phyloP scores from a whole-genome alignment of 2,113 vertebrate genomes.

The Scomber scombrus region DNA sequence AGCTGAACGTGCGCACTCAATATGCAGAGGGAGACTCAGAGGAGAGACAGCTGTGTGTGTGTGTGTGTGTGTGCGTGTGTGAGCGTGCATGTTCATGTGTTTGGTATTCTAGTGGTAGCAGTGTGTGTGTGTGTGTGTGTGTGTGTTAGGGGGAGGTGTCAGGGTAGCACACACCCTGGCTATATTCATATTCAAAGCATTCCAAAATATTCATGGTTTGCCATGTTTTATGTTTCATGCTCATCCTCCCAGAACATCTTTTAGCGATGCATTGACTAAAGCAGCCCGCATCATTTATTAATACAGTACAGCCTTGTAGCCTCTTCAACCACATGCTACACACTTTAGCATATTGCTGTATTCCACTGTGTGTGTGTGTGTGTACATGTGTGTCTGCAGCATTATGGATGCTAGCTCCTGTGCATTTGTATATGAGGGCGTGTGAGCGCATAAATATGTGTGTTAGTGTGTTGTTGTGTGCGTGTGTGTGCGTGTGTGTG shows the following conservation, averaged over 20 bases:
- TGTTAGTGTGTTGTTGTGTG: neutral
- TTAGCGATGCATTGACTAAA: conserved; percentile 54
- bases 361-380: conserved; percentile 3
- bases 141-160: neutral
- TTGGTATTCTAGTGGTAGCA: neutral
- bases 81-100: conserved; percentile 12
- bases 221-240: conserved; percentile 59
- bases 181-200: conserved; percentile 51
- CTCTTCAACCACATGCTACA: conserved; percentile 35
- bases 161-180: conserved; percentile 18
- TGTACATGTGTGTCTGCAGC: neutral
- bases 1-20: conserved; percentile 33
- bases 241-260: conserved; percentile 64
- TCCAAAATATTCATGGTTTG: conserved; percentile 60
- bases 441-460: conserved; percentile 25
- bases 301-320: conserved; percentile 55
- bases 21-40: conserved; percentile 39
- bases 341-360: conserved; percentile 37
- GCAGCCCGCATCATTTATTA: conserved; percentile 64
- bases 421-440: neutral
- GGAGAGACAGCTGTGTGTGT: conserved; percentile 24
- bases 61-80: conserved; percentile 5
- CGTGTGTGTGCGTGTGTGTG: neutral
- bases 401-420: neutral
- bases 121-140: neutral